phyloP scores from a whole-genome alignment of 2,113 vertebrate genomes.

The Gopherus evgoodei region DNA sequence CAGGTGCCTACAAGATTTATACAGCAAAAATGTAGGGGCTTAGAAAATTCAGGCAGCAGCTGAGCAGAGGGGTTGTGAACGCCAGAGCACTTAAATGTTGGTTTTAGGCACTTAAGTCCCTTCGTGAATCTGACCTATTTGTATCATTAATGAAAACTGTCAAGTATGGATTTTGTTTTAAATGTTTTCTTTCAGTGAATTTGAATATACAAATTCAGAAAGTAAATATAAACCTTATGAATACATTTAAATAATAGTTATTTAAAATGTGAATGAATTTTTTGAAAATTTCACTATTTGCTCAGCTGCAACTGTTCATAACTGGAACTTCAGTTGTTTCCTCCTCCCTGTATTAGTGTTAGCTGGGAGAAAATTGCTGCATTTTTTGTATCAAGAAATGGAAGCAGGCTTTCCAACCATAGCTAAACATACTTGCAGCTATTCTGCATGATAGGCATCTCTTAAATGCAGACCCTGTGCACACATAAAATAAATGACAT shows the following conservation, averaged over 20 bases:
- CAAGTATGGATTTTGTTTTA: neutral
- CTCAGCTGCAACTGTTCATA: neutral
- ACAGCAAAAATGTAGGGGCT: neutral
- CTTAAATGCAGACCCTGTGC: neutral
- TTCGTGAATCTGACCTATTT: neutral
- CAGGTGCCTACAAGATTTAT: neutral
- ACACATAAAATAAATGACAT: neutral
- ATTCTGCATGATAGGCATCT: neutral
- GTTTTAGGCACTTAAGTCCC: neutral
- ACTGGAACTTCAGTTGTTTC: neutral
- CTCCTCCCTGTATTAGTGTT: neutral
- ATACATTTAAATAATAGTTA: neutral
- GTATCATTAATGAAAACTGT: constrained; percentile 1
- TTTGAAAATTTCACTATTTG: neutral
- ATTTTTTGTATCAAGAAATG: neutral
- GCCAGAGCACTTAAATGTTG: neutral
- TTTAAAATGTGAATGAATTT: neutral
- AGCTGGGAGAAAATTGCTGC: neutral
- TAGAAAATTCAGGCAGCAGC: neutral
- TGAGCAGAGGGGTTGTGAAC: neutral
- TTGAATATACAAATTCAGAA: neutral
- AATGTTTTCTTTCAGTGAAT: neutral
- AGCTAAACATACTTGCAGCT: neutral
- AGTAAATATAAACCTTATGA: neutral
- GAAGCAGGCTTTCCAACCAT: neutral